Percentiles rank a stretch among this genome's conserved stretches.
phyloP scores from a whole-genome alignment of 2,888 invertebrate genomes.

The Myopa testacea region DNA sequence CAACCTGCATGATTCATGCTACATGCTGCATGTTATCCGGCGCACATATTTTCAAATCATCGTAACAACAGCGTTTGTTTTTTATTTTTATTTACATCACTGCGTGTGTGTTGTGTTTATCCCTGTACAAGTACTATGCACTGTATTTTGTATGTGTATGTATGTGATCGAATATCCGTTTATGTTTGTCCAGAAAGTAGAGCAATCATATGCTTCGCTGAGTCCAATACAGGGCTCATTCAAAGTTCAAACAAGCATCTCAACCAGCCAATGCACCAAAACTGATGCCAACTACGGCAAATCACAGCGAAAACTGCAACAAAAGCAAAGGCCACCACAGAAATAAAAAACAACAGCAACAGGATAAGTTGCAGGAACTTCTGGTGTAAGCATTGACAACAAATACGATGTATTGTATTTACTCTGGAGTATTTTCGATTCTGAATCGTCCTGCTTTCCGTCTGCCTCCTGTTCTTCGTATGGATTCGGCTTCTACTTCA shows the following conservation, averaged over 20 bases:
- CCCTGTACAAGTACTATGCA: too few relatives aligned
- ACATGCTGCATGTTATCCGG: too few relatives aligned
- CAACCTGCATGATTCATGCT: not conserved
- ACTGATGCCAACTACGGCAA: not conserved
- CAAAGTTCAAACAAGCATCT: conserved; percentile 29
- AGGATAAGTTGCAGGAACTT: not conserved
- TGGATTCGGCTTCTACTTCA: not conserved
- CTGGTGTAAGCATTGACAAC: not conserved
- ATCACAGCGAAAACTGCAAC: not conserved
- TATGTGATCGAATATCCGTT: conserved; percentile 33
- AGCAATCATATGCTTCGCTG: conserved; percentile 20
- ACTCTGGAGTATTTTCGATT: not conserved
- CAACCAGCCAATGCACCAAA: conserved; percentile 20
- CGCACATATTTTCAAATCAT: too few relatives aligned
- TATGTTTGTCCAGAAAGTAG: conserved; percentile 17
- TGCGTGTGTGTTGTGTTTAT: too few relatives aligned
- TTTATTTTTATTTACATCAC: too few relatives aligned
- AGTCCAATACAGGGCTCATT: conserved; percentile 9
- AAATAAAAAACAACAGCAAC: not conserved
- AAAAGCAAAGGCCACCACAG: not conserved
- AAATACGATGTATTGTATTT: not conserved
- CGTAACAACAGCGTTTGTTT: too few relatives aligned
- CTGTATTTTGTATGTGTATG: not conserved
- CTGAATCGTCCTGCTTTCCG: not conserved
- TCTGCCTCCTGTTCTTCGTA: not conserved